A percentile compares a stretch with the other conserved stretches of the same genome.
phyloP scores from a whole-genome alignment of 2,113 vertebrate genomes.

The Pandion haliaetus region DNA sequence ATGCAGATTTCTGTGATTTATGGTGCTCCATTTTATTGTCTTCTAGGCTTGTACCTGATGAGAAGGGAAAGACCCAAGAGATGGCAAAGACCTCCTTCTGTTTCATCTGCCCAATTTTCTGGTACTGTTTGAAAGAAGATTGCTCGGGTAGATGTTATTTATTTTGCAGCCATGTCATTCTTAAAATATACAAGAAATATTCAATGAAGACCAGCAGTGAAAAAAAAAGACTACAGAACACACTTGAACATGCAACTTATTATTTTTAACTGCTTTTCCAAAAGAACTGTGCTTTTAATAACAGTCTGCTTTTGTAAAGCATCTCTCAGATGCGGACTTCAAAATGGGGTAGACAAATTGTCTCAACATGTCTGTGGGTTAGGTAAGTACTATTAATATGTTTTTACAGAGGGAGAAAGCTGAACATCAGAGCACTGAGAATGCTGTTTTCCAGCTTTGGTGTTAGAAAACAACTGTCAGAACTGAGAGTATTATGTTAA shows the following conservation, averaged over 20 bases:
- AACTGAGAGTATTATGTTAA: not conserved
- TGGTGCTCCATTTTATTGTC: not conserved
- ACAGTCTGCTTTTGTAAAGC: not conserved
- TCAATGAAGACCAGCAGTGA: not conserved
- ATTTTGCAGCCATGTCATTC: not conserved
- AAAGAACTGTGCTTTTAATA: not conserved
- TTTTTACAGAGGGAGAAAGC: not conserved
- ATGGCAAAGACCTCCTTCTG: not conserved
- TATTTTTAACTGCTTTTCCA: slow-evolving; percentile 20
- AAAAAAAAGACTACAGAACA: not conserved
- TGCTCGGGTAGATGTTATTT: not conserved
- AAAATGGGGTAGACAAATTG: not conserved
- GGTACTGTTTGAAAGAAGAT: not conserved
- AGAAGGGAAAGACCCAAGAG: not conserved
- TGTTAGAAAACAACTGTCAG: not conserved
- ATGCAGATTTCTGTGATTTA: not conserved
- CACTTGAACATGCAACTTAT: not conserved
- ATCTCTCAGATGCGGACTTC: not conserved
- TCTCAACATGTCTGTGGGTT: slow-evolving; percentile 3
- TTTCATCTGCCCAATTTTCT: not conserved
- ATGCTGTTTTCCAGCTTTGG: not conserved
- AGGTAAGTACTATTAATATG: slow-evolving; percentile 1
- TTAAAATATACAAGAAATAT: not conserved
- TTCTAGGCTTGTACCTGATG: not conserved
- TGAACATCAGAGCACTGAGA: not conserved